Conservation (phyloP, 1,140 invertebrate species). For the Zeugodacus cucurbitae region DNA sequence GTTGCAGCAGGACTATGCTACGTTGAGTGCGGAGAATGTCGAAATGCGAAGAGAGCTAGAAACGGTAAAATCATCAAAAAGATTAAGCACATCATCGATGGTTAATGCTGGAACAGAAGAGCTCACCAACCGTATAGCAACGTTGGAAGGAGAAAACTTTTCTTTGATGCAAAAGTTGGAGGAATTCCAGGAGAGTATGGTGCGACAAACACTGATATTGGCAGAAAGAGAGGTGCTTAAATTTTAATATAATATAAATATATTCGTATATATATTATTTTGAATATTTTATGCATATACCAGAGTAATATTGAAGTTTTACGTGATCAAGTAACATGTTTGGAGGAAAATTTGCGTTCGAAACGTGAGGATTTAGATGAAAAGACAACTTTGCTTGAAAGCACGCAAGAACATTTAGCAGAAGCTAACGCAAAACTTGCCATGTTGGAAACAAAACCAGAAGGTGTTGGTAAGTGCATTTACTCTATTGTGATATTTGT, state of each 20-base stretch:
- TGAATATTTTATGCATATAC: neutral
- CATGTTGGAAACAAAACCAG: constrained; percentile 50
- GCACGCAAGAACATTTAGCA: constrained; percentile 58
- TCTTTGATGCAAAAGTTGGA: constrained; percentile 58
- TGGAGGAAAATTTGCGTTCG: constrained; percentile 58
- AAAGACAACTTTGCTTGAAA: constrained; percentile 57
- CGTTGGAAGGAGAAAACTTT: constrained; percentile 54
- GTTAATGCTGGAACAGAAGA: neutral
- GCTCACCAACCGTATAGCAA: constrained; percentile 41
- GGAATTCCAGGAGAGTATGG: constrained; percentile 52
- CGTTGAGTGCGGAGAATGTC: constrained; percentile 47
- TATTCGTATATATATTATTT: neutral
- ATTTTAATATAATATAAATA: neutral
- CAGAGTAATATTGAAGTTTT: constrained; percentile 60
- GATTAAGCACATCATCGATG: neutral
- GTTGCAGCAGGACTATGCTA: constrained; percentile 54
- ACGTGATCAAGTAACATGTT: constrained; percentile 56
- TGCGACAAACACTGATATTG: constrained; percentile 51
- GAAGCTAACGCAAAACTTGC: constrained; percentile 61
- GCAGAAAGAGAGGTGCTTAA: constrained; percentile 57
- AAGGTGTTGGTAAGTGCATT: constrained; percentile 52
- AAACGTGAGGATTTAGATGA: constrained; percentile 61
- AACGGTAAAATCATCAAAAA: neutral
- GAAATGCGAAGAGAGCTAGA: constrained; percentile 45
- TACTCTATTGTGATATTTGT: neutral